Base-by-base conservation (phyloP, 2,888 invertebrate genomes). In the Oligia strigilis region DNA sequence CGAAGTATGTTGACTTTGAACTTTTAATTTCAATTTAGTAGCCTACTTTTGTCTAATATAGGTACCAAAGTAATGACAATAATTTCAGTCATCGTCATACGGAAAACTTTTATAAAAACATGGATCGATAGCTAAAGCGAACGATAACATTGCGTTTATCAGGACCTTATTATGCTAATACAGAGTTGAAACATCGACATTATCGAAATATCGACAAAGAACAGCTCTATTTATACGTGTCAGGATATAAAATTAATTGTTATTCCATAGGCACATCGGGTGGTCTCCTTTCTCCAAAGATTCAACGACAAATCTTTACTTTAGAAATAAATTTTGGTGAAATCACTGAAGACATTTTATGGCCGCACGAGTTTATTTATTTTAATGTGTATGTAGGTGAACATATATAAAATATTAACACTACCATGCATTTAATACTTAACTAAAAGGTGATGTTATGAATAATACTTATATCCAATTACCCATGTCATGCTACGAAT, bases 261-360 rank as follows among this genome's bases (percentile, higher is more conserved):
- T 92, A 96, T 96, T 95, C 96, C 85, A 91, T 86, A 88, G 91
- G 89, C 93, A 87, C 83, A 83, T 85, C 80, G 79, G 80, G 77
- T 90, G 94, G 92, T 92, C 95, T 89, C 95, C 96, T 96, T 95
- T 96, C 95, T 94, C 94, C 88, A 83, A 92, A 95, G 93, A 94
- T 92, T 92, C 90, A 88, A 89, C 85, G 81, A 78, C 89, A 88
- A 91, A 91, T 90, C 89, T 86, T 89, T 79, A 81, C 70, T 76
- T 78, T 83, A 64, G 74, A 77, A 82, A 81, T 69, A 86, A 82
- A 83, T 89, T 87, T 87, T 84, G 82, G 89, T 75, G 83, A 89
- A 89, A 89, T 79, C 85, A 78, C 58, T 40, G 71, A 43, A 76
- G 73, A 69, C n/a, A 69, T 77, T 85, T 78, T 80, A 79, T 70